Evolutionary conservation across 2,113 vertebrate species (phyloP).

Genomic region (Pseudorhombus dupliciocellatus): DNA sequence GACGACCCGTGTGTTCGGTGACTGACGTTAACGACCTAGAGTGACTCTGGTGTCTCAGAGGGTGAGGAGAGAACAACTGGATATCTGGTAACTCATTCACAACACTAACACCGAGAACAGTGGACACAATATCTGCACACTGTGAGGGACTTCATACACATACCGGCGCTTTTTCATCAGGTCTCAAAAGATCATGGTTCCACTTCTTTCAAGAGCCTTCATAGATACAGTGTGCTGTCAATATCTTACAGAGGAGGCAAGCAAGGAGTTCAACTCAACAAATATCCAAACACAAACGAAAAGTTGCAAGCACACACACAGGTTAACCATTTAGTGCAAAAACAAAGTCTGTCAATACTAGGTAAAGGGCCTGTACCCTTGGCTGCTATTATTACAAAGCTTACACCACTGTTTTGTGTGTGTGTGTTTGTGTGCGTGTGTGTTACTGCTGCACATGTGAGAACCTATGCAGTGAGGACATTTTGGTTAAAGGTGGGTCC

Average conservation of each 20-base stretch:
- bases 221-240: conserved; percentile 76
- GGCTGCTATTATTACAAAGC: conserved; percentile 26
- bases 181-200: conserved; percentile 59
- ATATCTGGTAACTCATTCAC: conserved; percentile 65
- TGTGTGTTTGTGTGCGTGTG: neutral
- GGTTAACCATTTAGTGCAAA: conserved; percentile 63
- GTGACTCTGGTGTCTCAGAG: conserved; percentile 32
- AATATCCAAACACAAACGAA: conserved; percentile 68
- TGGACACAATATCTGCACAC: conserved; percentile 70
- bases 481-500: too few species aligned
- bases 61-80: conserved; percentile 29
- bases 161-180: conserved; percentile 67
- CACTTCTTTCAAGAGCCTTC: conserved; percentile 71
- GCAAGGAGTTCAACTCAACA: conserved; percentile 64
- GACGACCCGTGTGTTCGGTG: neutral
- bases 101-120: conserved; percentile 71
- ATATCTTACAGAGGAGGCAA: conserved; percentile 77
- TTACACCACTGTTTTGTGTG: conserved; percentile 20
- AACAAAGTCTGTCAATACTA: conserved; percentile 34
- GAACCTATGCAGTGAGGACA: too few species aligned
- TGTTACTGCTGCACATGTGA: too few species aligned
- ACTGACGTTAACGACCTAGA: conserved; percentile 35
- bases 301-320: conserved; percentile 67
- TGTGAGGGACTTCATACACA: conserved; percentile 54
- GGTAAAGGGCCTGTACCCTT: conserved; percentile 25